These are phyloP conservation scores for Cinara cedri DNA, from an alignment of 2,888 invertebrate species.

Conservation along the genomic window DNA sequence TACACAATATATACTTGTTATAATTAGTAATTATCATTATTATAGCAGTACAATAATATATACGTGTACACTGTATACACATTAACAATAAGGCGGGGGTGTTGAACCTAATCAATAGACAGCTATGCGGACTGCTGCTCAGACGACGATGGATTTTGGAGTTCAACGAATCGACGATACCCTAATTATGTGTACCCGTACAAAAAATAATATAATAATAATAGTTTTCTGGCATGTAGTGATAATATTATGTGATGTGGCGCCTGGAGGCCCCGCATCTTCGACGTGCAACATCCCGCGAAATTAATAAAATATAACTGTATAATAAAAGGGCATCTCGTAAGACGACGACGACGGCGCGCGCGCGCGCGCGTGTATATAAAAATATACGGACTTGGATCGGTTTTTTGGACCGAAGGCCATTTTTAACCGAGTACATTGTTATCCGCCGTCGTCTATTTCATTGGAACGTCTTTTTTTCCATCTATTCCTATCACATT, in stretches of 20 bases:
- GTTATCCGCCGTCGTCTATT: constrained; percentile 13
- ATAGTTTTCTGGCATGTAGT: neutral
- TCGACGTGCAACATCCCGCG: too few species aligned
- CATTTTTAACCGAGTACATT: constrained; percentile 24
- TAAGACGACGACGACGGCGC: too few species aligned
- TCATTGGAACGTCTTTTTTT: constrained; percentile 3
- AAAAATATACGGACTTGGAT: neutral
- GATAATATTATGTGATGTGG: neutral
- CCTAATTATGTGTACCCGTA: neutral
- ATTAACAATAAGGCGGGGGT: constrained; percentile 43
- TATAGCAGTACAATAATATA: neutral
- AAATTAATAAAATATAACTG: too few species aligned
- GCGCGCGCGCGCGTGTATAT: neutral
- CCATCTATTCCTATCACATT: neutral
- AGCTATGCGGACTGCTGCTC: too few species aligned
- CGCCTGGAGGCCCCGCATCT: constrained; percentile 23
- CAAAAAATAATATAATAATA: neutral
- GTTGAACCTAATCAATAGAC: constrained; percentile 47
- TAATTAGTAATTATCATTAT: too few species aligned
- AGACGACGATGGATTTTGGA: neutral
- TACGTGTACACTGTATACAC: neutral
- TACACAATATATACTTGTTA: too few species aligned
- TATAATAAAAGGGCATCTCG: too few species aligned
- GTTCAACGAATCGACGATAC: constrained; percentile 23
- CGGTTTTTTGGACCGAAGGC: constrained; percentile 46